These are phyloP conservation scores for Metallyticus violacea DNA, from an alignment of 2,888 invertebrate genomes.

Conservation along the genomic window DNA sequence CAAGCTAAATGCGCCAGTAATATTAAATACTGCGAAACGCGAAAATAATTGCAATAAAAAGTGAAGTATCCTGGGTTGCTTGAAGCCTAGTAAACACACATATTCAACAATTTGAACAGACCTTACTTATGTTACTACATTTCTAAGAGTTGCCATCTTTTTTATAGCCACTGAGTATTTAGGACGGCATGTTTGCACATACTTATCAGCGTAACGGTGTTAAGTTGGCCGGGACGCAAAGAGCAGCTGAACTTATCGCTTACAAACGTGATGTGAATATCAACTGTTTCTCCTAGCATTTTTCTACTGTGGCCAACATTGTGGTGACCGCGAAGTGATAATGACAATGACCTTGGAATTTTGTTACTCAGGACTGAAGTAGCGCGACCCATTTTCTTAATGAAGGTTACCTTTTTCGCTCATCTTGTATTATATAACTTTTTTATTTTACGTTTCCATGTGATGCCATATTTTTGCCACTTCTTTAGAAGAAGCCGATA, in stretches of 20 bases:
- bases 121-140: neutral
- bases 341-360: neutral
- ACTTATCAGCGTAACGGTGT: neutral
- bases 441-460: neutral
- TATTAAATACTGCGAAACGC: neutral
- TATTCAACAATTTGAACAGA: neutral
- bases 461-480: neutral
- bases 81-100: neutral
- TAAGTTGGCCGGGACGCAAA: neutral
- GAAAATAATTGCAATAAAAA: too few species aligned
- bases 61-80: too few species aligned
- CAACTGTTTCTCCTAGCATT: neutral
- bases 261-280: neutral
- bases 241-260: neutral
- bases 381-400: neutral
- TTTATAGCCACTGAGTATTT: neutral
- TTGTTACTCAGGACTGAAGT: neutral
- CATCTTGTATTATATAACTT: neutral
- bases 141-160: neutral
- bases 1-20: too few species aligned
- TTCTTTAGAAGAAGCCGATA: too few species aligned
- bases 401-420: neutral
- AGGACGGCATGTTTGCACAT: neutral
- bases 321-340: neutral
- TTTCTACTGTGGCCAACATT: neutral